Conservation (phyloP, 2,797 vertebrate species). For the Novumbra hubbsi region DNA sequence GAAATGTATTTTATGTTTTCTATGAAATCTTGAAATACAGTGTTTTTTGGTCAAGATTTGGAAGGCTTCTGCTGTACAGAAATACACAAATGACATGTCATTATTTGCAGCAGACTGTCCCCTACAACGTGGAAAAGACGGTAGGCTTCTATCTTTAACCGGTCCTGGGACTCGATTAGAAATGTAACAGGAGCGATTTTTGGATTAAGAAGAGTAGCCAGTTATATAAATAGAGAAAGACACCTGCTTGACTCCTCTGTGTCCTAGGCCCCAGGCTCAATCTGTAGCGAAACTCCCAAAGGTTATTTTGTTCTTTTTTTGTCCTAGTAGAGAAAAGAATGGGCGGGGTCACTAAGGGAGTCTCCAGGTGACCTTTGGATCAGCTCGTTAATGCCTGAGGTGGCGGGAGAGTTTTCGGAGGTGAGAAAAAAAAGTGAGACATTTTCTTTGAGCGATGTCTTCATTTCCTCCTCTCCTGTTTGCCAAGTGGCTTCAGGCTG, state of each 20-base stretch:
- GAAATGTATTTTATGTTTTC: too few species aligned
- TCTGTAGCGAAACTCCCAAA: conserved; percentile 57
- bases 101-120: too few species aligned
- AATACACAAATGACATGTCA: too few species aligned
- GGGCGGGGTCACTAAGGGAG: conserved; percentile 45
- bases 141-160: too few species aligned
- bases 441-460: conserved; percentile 45
- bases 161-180: too few species aligned
- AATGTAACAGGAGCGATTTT: too few species aligned
- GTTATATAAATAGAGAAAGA: conserved; percentile 28
- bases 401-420: conserved; percentile 37
- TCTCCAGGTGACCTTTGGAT: conserved; percentile 68
- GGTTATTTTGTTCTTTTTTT: conserved; percentile 46
- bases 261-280: conserved; percentile 35
- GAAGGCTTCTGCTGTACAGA: too few species aligned
- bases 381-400: conserved; percentile 61
- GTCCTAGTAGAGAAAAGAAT: conserved; percentile 43
- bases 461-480: conserved; percentile 74
- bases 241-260: conserved; percentile 44
- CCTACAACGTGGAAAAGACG: too few species aligned
- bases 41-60: too few species aligned
- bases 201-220: conserved; percentile 35
- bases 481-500: conserved; percentile 63
- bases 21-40: too few species aligned
- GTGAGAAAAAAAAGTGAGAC: conserved; percentile 31